Base-by-base conservation (phyloP, 2,797 vertebrate species). In the Periparus ater region DNA sequence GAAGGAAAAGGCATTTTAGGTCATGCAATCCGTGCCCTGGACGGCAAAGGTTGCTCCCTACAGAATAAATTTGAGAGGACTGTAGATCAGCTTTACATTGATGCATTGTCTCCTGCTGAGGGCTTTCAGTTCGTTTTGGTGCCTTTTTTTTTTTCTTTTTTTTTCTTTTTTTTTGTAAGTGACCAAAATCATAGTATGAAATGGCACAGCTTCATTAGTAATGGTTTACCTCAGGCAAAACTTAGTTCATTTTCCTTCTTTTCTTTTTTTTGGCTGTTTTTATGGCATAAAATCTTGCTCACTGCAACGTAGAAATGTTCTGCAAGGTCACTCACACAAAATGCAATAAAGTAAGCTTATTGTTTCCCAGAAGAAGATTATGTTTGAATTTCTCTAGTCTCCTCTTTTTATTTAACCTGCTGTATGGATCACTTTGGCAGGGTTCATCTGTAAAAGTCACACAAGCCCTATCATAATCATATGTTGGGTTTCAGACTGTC, bases 341-440 rank as follows among this genome's bases (percentile, higher is more conserved):
- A 74, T 57, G 48, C 81, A 91, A 96, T 93, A 89, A 93, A 89
- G 72, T 25, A 86, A 92, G 63, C 68, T 94, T 94, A 90, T 50
- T 90, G 63, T 90, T 96, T 97, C 83, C 34, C 45, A 91, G 74
- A 70, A 93, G 47, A 82, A 75, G 81, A 88, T 89, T 85, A 88
- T 17, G 27, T 80, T 78, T 40, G 12, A 86, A 53, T 88, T 92
- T 92, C 32, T 85, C 32, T 87, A 14, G 51, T 70, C 53, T 67
- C 45, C 16, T 62, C 26, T 78, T 74, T 90, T 72, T 80, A 55
- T 95, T 85, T 93, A 88, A 78, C 74, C 57, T 67, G 34, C 44
- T 86, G 20, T 68, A 82, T 88, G 70, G 53, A 77, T 90, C 66
- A 7, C 23, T 89, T 92, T 68, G n/a, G 36, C 54, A 66, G 83